phyloP scores from a whole-genome alignment of 2,797 vertebrate genomes.

The Nyctalus aviator region DNA sequence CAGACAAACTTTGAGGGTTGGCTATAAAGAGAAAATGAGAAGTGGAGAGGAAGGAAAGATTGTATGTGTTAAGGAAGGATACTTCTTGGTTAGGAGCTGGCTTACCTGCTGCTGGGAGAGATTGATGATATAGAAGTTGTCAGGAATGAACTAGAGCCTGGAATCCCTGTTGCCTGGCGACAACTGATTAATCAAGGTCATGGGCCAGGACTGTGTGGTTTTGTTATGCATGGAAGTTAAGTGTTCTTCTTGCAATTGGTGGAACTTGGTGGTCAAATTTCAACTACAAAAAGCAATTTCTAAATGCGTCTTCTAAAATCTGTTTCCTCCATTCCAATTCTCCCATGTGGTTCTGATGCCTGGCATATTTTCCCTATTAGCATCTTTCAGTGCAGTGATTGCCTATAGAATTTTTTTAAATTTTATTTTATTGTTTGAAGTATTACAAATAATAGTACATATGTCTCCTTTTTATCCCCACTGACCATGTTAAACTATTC shows the following conservation, averaged over 20 bases:
- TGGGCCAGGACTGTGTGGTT: neutral
- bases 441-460: no score
- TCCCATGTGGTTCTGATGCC: neutral
- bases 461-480: no score
- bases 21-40: neutral
- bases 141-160: neutral
- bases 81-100: rapidly evolving
- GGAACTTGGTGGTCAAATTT: slow-evolving; percentile 31
- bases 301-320: neutral
- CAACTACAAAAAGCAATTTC: slow-evolving; percentile 6
- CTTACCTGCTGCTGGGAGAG: neutral
- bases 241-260: slow-evolving; percentile 2
- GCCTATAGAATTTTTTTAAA: neutral
- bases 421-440: no score
- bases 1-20: neutral
- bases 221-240: neutral
- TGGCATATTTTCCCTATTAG: neutral
- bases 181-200: neutral
- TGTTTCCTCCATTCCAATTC: neutral
- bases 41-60: no score
- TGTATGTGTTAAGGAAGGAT: neutral
- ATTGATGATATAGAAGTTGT: rapidly evolving
- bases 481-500: neutral
- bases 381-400: neutral
- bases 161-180: neutral